phyloP scores from a whole-genome alignment of 2,113 vertebrate genomes.

The Ellobius talpinus region DNA sequence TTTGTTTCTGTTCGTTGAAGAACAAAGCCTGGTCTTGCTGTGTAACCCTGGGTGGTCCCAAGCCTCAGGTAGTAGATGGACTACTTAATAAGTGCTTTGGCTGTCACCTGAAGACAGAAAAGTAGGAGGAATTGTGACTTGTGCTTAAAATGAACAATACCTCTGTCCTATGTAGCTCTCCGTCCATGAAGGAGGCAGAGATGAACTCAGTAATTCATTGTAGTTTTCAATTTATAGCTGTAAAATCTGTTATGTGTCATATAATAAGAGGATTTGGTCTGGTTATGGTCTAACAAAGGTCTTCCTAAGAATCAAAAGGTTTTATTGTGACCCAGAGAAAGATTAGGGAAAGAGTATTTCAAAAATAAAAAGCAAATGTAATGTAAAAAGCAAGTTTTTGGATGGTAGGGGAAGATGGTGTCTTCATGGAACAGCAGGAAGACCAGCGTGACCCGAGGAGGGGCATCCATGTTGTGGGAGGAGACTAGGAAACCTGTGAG shows the following conservation, averaged over 20 bases:
- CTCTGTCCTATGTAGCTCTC: neutral
- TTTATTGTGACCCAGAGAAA: neutral
- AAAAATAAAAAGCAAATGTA: neutral
- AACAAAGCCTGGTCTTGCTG: no score
- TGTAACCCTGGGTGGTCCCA: no score
- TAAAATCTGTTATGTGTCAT: neutral
- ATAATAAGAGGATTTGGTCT: neutral
- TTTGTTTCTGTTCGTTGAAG: no score
- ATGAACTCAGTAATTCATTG: neutral
- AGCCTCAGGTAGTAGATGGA: no score
- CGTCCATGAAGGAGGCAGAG: neutral
- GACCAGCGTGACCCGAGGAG: neutral
- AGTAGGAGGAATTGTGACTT: neutral
- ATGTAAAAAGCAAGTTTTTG: neutral
- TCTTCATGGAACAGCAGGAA: neutral
- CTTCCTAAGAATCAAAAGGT: neutral
- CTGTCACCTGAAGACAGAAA: neutral
- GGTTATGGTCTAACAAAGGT: neutral
- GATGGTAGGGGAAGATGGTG: neutral
- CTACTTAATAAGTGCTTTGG: neutral
- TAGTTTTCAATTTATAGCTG: neutral
- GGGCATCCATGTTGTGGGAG: rapidly evolving
- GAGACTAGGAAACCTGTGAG: neutral
- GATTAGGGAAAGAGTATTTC: neutral
- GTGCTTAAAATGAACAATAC: neutral